Evolutionary conservation across 2,888 invertebrate species (phyloP).

Genomic region (Selenia dentaria): DNA sequence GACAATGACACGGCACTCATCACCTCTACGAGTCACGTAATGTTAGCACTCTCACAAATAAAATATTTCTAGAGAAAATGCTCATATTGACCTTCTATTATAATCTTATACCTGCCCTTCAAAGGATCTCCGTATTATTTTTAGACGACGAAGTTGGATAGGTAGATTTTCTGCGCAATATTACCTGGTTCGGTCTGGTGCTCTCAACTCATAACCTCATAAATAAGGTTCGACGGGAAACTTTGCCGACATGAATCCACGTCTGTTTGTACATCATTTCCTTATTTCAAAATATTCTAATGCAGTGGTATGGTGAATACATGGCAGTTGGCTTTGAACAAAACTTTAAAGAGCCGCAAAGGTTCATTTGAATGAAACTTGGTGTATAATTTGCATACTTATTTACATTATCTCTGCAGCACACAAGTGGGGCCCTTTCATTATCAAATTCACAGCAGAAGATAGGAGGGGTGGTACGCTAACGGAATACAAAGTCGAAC

Average conservation of each 20-base stretch:
- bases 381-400: conserved; percentile 82
- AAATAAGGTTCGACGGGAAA: conserved; percentile 60
- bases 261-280: conserved; percentile 66
- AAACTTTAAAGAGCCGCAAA: conserved; percentile 78
- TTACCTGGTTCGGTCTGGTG: conserved; percentile 42
- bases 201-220: conserved; percentile 48
- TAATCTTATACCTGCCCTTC: conserved; percentile 11
- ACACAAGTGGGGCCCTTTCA: conserved; percentile 82
- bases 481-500: conserved; percentile 75
- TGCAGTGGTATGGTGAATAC: conserved; percentile 42
- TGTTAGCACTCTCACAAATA: conserved; percentile 29
- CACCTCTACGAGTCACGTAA: conserved; percentile 21
- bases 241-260: conserved; percentile 56
- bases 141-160: conserved; percentile 19
- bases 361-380: conserved; percentile 81
- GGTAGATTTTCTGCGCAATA: conserved; percentile 28
- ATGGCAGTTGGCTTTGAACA: conserved; percentile 65
- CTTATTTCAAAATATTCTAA: conserved; percentile 66
- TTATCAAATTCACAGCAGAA: conserved; percentile 79
- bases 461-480: conserved; percentile 54
- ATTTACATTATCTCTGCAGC: conserved; percentile 84
- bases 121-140: conserved; percentile 18
- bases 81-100: too few species aligned
- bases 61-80: conserved; percentile 25
- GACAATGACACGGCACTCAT: conserved; percentile 37